Evolutionary conservation across 2,888 invertebrate species (phyloP), one percentile per base, ranked within the genome.

Genomic region (Barypeithes pellucidus): DNA sequence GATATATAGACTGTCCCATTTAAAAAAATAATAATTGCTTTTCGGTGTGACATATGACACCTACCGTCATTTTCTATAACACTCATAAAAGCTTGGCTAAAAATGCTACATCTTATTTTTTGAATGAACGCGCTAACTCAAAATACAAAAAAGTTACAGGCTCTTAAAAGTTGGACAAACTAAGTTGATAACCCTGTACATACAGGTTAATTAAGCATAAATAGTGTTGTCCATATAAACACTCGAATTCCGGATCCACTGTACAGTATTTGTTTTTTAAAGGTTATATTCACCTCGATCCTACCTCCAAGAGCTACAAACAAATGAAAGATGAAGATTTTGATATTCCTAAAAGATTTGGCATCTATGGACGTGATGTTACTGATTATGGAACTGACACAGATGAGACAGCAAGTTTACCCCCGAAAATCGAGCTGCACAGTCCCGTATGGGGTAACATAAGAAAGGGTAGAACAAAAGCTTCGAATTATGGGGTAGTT

Each of bases 381-480:
- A 73, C 71, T 3, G 79, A 77, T 20, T 77, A 79, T 59, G 81
- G 80, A 43, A 82, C 79, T 4, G 82, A 81, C 43, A 82, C 81
- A 11, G 81, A 82, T 5, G 82, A 81, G 36, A 81, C 82, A 14
- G 75, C 73, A 7, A 78, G 78, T 9, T 72, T 82, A 14, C 80
- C 81, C 12, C 82, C 82, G 4, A 79, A 81, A 75, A 80, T 82
- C 77, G 83, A 84, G 66, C 77, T 81, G 54, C 85, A 86, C 76
- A 85, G 85, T 2, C 86, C 86, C 0, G 85, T 86, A 62, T 86
- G 86, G 85, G 85, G 86, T 75, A 82, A 85, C 77, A 84, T 86
- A 52, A 79, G 84, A 80, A 84, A 84, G 84, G 86, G 86, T 85
- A 81, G 78, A 79, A 69, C 75, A 33, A 47, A 61, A n/a, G 50